Evolutionary conservation across 92 coral and sea anemone genomes (phyloP).

Genomic region (Meandrina meandrites): DNA sequence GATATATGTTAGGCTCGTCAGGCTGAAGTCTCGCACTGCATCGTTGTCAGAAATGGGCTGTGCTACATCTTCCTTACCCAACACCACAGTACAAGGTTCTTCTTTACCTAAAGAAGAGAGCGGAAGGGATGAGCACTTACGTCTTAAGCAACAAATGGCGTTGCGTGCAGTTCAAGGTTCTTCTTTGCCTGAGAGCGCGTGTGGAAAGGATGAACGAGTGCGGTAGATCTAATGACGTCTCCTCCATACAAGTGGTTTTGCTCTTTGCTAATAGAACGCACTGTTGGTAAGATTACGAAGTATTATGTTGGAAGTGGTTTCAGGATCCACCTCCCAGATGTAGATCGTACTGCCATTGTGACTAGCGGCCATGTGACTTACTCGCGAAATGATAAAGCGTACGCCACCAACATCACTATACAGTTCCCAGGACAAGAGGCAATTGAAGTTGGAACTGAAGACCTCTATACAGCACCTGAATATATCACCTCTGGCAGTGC

Average conservation of each 20-base stretch:
- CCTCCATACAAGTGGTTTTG: conserved; percentile 47
- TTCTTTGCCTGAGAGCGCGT: conserved; percentile 9
- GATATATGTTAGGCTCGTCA: neutral
- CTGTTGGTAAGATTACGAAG: no score
- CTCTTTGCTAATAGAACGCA: neutral
- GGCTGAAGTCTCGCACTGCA: neutral
- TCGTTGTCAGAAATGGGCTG: neutral
- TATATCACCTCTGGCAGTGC: neutral
- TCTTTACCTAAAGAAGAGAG: conserved; percentile 16
- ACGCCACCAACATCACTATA: conserved; percentile 34
- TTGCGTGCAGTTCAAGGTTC: neutral
- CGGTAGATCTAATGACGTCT: conserved; percentile 46
- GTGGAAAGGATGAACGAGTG: conserved; percentile 47
- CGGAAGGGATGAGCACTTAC: conserved; percentile 45
- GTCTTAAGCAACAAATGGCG: no score
- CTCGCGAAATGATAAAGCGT: neutral
- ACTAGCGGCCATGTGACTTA: conserved; percentile 40
- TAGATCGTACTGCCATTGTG: conserved; percentile 40
- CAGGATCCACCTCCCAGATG: conserved; percentile 37
- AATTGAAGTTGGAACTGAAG: conserved; percentile 3
- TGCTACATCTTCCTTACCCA: no score
- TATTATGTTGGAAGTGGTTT: conserved; percentile 17
- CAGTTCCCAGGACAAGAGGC: conserved; percentile 23
- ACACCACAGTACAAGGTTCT: no score
- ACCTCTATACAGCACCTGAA: conserved; percentile 34